Percentiles rank a stretch among this genome's conserved stretches.
phyloP scores from a whole-genome alignment of 2,888 invertebrate genomes.

The Rambutsinella grinnellia region DNA sequence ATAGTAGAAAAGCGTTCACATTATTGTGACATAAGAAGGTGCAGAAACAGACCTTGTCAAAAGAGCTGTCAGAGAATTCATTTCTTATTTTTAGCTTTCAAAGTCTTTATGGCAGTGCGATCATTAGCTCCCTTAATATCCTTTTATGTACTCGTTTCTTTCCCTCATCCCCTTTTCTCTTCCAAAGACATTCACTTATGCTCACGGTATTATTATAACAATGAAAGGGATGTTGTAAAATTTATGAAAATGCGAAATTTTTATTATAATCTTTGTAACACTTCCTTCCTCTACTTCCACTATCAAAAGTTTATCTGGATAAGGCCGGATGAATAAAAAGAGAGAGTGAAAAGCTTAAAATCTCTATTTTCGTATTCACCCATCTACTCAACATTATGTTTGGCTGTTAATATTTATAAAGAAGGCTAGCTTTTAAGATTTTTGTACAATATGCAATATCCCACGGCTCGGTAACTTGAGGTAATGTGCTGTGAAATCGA shows the following conservation, averaged over 20 bases:
- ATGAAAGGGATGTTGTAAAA: constrained; percentile 9
- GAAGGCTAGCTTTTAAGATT: constrained; percentile 13
- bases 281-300: neutral
- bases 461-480: constrained; percentile 58
- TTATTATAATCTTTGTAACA: constrained; percentile 20
- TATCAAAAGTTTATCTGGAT: neutral
- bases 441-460: constrained; percentile 54
- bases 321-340: neutral
- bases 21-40: too few relatives aligned
- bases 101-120: constrained; percentile 20
- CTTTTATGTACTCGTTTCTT: too few relatives aligned
- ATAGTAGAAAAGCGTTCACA: too few relatives aligned
- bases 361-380: too few relatives aligned
- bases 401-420: constrained; percentile 24
- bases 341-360: neutral
- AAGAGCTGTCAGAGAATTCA: neutral
- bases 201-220: neutral
- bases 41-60: too few relatives aligned
- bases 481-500: constrained; percentile 65
- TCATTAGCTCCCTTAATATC: constrained; percentile 29
- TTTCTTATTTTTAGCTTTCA: neutral
- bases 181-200: too few relatives aligned
- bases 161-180: constrained; percentile 2
- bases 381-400: too few relatives aligned
- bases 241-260: constrained; percentile 58